A percentile compares a stretch with the other conserved stretches of the same genome.
Conservation (phyloP, 2,797 vertebrate genomes). For the Bradypodion ventrale region DNA sequence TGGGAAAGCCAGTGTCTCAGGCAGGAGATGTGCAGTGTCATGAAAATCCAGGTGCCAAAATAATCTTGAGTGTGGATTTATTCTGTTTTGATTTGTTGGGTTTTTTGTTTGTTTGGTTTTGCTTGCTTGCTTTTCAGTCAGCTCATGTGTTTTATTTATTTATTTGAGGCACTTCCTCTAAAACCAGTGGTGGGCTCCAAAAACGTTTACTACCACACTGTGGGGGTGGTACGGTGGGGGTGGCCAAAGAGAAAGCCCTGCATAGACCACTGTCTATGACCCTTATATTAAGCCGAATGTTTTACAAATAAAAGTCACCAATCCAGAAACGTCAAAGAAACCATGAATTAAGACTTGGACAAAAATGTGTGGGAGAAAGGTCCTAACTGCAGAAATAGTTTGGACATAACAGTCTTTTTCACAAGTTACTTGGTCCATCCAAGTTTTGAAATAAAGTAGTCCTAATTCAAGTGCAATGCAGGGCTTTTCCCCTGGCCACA, state of each 20-base stretch:
- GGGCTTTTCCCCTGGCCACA: no score
- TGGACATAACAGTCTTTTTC: background rate
- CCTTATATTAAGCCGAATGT: background rate
- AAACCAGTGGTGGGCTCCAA: no score
- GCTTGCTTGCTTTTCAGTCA: no score
- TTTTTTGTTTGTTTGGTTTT: no score
- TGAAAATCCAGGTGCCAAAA: background rate
- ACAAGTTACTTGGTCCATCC: background rate
- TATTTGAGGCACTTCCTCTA: background rate
- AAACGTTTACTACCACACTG: no score
- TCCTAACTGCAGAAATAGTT: background rate
- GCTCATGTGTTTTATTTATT: background rate
- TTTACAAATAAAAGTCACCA: background rate
- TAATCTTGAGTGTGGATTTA: background rate
- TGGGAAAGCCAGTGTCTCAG: background rate
- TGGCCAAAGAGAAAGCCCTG: no score
- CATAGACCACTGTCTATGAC: no score
- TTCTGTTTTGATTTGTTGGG: background rate
- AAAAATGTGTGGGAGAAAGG: background rate
- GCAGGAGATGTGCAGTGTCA: background rate
- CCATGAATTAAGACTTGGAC: background rate
- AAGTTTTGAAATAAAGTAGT: no score
- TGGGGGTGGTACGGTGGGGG: no score
- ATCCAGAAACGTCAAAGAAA: background rate
- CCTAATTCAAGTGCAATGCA: no score